phyloP scores from a whole-genome alignment of 1,140 invertebrate species.

The Pteromalus puparum region DNA sequence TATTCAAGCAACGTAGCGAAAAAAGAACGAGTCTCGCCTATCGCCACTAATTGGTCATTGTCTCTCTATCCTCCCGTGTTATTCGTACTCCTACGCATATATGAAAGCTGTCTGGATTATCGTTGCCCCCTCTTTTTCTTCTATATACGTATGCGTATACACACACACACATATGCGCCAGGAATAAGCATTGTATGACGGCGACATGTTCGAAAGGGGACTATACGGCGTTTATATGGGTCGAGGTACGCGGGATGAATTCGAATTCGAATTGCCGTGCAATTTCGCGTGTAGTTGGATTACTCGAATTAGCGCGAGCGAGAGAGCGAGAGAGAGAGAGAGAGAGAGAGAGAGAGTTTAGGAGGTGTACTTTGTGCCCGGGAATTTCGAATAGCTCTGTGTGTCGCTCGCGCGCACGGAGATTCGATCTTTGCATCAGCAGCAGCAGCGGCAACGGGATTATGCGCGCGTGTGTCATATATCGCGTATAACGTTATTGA shows the following conservation, averaged over 20 bases:
- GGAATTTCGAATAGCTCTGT: background rate
- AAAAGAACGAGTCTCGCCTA: background rate
- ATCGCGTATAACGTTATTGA: background rate
- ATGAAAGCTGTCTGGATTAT: background rate
- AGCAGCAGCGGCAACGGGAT: background rate
- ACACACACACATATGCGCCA: background rate
- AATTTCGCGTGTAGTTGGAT: conserved; percentile 29
- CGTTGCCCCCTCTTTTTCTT: background rate
- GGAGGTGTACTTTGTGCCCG: background rate
- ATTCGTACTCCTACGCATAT: background rate
- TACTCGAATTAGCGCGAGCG: conserved; percentile 2
- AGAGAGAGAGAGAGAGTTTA: background rate
- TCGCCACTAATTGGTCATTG: conserved; percentile 46
- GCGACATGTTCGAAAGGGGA: background rate
- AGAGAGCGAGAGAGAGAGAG: conserved; percentile 6
- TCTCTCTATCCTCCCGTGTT: background rate
- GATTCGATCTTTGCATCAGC: conserved; percentile 4
- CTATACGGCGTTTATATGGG: background rate
- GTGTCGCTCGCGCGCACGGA: background rate
- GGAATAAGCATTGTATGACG: too few species aligned
- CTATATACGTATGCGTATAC: background rate
- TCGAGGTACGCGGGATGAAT: background rate
- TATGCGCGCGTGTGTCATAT: background rate
- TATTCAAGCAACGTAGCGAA: background rate
- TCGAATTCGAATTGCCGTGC: conserved; percentile 18